These are phyloP conservation scores for Gymnocheta viridis DNA, from an alignment of 2,888 invertebrate species.

Conservation along the genomic window DNA sequence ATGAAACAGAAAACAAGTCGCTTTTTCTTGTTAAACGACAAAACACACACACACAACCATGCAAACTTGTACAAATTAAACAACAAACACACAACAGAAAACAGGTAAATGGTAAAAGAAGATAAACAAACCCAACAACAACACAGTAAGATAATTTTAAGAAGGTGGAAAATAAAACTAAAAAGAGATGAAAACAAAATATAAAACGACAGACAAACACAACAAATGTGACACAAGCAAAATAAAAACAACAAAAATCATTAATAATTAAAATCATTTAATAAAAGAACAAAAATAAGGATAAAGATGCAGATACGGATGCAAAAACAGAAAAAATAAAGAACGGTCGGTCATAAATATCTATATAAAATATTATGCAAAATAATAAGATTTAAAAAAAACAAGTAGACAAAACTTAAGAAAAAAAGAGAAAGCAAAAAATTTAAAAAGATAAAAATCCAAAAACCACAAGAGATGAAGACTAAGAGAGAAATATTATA, in stretches of 20 bases:
- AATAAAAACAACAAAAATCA: constrained; percentile 34
- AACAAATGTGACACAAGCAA: constrained; percentile 60
- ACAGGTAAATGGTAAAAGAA: constrained; percentile 25
- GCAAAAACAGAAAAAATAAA: constrained; percentile 54
- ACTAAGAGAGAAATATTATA: constrained; percentile 30
- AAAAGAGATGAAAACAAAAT: background rate
- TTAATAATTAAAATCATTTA: constrained; percentile 39
- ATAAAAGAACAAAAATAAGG: constrained; percentile 47
- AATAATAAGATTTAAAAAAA: constrained; percentile 29
- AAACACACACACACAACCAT: constrained; percentile 5
- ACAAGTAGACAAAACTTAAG: constrained; percentile 22
- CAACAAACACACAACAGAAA: constrained; percentile 36
- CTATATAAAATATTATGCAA: constrained; percentile 25
- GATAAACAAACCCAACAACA: constrained; percentile 42
- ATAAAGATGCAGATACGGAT: constrained; percentile 57
- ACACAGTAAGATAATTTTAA: constrained; percentile 33
- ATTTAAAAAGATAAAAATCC: constrained; percentile 7
- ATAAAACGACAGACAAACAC: constrained; percentile 18
- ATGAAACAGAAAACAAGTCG: constrained; percentile 63
- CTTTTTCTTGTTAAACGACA: constrained; percentile 64
- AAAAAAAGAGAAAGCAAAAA: constrained; percentile 31
- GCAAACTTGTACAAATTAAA: background rate
- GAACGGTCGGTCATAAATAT: no score
- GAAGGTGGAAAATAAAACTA: constrained; percentile 48
- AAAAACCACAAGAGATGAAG: background rate